A percentile compares a stretch with the other conserved stretches of the same genome.
Conservation (phyloP, 2,888 invertebrate genomes). For the Acleris cristana region DNA sequence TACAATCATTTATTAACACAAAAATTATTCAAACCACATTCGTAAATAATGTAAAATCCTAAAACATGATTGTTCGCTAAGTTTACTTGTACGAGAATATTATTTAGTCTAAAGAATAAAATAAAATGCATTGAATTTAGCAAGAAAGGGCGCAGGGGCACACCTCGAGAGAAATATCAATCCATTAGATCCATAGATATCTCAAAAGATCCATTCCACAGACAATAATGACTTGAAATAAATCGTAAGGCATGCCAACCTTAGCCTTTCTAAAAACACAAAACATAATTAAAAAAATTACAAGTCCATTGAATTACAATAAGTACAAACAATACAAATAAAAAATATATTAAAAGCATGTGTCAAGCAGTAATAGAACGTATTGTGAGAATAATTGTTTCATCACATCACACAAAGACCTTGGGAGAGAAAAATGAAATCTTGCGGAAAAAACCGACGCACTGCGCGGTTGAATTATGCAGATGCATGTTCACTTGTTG, state of each 20-base stretch:
- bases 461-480: neutral
- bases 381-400: too few species aligned
- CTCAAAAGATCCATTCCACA: neutral
- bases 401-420: too few species aligned
- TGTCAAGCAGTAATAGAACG: neutral
- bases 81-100: slow-evolving; percentile 9
- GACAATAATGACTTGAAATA: neutral
- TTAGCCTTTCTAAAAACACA: neutral
- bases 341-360: neutral
- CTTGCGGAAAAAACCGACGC: too few species aligned
- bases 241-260: neutral
- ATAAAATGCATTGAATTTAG: slow-evolving; percentile 3
- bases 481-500: neutral
- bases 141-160: slow-evolving; percentile 3
- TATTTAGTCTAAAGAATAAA: neutral
- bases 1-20: slow-evolving; percentile 35
- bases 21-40: slow-evolving; percentile 29
- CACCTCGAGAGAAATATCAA: neutral
- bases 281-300: neutral
- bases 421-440: too few species aligned
- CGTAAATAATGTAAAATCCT: slow-evolving; percentile 22
- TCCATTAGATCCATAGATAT: neutral
- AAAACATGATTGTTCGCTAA: slow-evolving; percentile 7
- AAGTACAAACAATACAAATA: neutral
- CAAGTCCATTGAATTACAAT: neutral